Conservation (phyloP, 2,888 invertebrate species). For the Caenorhabditis drosophilae region DNA sequence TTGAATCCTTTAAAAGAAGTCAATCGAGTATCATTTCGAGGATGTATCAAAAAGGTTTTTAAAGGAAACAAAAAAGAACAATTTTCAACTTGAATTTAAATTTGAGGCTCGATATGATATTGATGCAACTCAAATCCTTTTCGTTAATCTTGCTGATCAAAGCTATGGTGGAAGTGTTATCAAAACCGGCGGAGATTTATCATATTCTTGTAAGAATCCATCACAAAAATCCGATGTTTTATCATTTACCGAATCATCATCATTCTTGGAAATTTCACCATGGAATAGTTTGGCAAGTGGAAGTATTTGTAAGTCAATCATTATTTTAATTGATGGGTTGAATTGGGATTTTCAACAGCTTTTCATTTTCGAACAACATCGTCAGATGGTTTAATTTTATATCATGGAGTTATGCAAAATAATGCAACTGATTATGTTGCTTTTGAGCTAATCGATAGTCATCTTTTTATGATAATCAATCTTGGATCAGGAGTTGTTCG, state of each 20-base stretch:
- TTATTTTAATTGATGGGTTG: no score
- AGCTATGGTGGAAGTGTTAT: slow-evolving; percentile 62
- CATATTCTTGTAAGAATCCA: slow-evolving; percentile 62
- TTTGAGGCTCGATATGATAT: slow-evolving; percentile 58
- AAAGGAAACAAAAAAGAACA: neutral
- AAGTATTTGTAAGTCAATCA: slow-evolving; percentile 54
- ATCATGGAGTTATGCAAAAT: slow-evolving; percentile 74
- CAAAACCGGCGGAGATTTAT: slow-evolving; percentile 60
- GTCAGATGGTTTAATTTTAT: slow-evolving; percentile 88
- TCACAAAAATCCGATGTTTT: slow-evolving; percentile 60
- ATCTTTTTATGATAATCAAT: slow-evolving; percentile 88
- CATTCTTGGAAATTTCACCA: slow-evolving; percentile 54
- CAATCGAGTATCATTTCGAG: slow-evolving; percentile 53
- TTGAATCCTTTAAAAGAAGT: slow-evolving; percentile 35
- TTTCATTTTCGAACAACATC: slow-evolving; percentile 88
- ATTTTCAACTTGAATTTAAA: no score
- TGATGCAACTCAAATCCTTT: slow-evolving; percentile 58
- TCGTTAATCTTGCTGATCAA: slow-evolving; percentile 66
- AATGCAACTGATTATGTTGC: slow-evolving; percentile 81
- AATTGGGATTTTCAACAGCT: no score
- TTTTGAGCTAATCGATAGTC: slow-evolving; percentile 89
- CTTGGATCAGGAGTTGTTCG: slow-evolving; percentile 88
- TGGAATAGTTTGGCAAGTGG: slow-evolving; percentile 66
- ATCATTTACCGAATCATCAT: slow-evolving; percentile 54
- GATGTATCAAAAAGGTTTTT: slow-evolving; percentile 65